Conservation (phyloP, 2,888 invertebrate species). For the Rhingia campestris region DNA sequence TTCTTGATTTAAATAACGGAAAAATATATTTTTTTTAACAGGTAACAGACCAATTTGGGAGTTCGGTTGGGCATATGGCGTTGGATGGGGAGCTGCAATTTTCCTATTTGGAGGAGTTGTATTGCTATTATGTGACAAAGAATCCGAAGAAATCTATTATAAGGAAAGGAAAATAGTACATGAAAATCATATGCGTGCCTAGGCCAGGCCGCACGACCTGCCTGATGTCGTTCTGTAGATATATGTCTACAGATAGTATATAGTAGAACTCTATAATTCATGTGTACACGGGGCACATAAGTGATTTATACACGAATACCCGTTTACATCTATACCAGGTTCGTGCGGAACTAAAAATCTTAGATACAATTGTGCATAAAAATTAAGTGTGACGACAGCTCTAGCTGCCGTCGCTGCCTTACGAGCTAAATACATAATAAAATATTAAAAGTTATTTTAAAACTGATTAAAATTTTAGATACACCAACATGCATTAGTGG, state of each 20-base stretch:
- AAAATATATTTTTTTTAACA: slow-evolving; percentile 77
- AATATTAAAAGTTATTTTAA: background rate
- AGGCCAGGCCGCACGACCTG: slow-evolving; percentile 84
- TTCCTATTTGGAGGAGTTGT: slow-evolving; percentile 97
- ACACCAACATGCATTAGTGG: too few species aligned
- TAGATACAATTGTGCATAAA: slow-evolving; percentile 22
- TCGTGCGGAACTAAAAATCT: slow-evolving; percentile 16
- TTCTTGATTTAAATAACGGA: background rate
- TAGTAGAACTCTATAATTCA: slow-evolving; percentile 35
- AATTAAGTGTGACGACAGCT: slow-evolving; percentile 1
- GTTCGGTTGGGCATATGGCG: slow-evolving; percentile 99
- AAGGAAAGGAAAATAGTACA: slow-evolving; percentile 95
- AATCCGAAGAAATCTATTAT: slow-evolving; percentile 98
- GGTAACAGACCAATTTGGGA: slow-evolving; percentile 97
- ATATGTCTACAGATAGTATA: slow-evolving; percentile 77
- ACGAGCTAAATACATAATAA: background rate
- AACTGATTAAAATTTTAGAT: too few species aligned
- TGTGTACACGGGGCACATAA: slow-evolving; percentile 22
- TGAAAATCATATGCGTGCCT: slow-evolving; percentile 83
- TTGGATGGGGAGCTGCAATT: slow-evolving; percentile 98
- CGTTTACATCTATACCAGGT: slow-evolving; percentile 30
- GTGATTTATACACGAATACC: slow-evolving; percentile 17
- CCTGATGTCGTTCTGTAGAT: slow-evolving; percentile 83
- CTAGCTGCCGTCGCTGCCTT: background rate
- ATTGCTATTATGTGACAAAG: slow-evolving; percentile 97